Evolutionary conservation across 2,888 invertebrate species (phyloP).

Genomic region (Philhelius pedissequus): DNA sequence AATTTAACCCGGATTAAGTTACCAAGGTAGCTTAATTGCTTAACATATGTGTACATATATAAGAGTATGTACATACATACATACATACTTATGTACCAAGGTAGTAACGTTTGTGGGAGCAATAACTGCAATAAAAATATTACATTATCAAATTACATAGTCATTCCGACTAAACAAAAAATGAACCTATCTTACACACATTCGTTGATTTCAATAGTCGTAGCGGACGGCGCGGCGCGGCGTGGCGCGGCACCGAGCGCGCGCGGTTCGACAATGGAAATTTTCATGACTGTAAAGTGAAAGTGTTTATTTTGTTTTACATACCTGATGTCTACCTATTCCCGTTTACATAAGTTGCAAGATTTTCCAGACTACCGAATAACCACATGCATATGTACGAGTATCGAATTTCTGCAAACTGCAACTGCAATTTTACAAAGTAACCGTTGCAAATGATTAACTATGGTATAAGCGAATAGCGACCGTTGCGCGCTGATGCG

Average conservation of each 20-base stretch:
- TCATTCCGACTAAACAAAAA: not conserved
- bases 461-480: not conserved
- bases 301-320: slow-evolving; percentile 44
- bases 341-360: slow-evolving; percentile 15
- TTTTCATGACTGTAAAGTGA: slow-evolving; percentile 57
- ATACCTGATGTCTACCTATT: not conserved
- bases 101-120: not conserved
- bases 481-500: not conserved
- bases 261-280: slow-evolving; percentile 21
- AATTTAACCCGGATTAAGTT: not conserved
- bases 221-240: not conserved
- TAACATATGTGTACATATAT: not conserved
- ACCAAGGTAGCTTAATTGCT: not conserved
- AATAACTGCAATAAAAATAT: not conserved
- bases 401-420: slow-evolving; percentile 32
- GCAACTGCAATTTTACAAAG: not conserved
- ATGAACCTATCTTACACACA: not conserved
- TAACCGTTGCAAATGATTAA: not conserved
- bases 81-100: not conserved
- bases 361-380: slow-evolving; percentile 8
- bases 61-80: too few species aligned
- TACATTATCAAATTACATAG: not conserved
- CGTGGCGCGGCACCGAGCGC: not conserved
- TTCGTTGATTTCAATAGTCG: not conserved
- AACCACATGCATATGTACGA: not conserved